Percentiles rank a stretch among this genome's conserved stretches.
Conservation (phyloP, 2,797 vertebrate species). For the Prunella strophiata region DNA sequence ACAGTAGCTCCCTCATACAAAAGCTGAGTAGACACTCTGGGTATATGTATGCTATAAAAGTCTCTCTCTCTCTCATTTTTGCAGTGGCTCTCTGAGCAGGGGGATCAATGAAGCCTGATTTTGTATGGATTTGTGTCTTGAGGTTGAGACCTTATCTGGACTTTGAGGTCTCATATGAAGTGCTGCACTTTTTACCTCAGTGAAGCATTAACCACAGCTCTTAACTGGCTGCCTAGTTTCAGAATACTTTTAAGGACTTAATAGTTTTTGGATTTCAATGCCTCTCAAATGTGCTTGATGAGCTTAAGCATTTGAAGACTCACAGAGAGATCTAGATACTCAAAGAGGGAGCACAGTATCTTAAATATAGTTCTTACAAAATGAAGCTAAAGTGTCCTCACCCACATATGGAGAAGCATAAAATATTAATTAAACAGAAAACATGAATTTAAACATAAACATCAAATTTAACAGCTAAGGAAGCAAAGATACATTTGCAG, state of each 20-base stretch:
- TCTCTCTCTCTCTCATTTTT: background rate
- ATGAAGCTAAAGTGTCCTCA: background rate
- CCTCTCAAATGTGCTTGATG: background rate
- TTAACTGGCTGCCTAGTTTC: background rate
- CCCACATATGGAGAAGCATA: background rate
- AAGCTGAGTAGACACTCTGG: background rate
- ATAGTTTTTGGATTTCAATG: background rate
- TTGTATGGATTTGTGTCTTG: constrained; percentile 37
- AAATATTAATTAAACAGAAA: background rate
- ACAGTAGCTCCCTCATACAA: background rate
- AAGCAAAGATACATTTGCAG: background rate
- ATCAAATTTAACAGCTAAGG: background rate
- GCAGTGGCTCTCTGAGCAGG: background rate
- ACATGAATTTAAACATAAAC: background rate
- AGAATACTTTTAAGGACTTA: background rate
- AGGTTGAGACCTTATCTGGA: constrained; percentile 5
- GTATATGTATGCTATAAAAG: background rate
- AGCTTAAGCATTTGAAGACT: background rate
- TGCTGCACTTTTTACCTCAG: background rate
- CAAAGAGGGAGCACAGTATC: background rate
- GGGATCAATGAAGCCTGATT: constrained; percentile 29
- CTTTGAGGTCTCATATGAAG: constrained; percentile 20
- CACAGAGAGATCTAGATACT: background rate
- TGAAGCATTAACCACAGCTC: background rate
- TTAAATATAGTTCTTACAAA: background rate